Evolutionary conservation across 1,140 invertebrate species (phyloP).

Genomic region (Drepana arcuata): DNA sequence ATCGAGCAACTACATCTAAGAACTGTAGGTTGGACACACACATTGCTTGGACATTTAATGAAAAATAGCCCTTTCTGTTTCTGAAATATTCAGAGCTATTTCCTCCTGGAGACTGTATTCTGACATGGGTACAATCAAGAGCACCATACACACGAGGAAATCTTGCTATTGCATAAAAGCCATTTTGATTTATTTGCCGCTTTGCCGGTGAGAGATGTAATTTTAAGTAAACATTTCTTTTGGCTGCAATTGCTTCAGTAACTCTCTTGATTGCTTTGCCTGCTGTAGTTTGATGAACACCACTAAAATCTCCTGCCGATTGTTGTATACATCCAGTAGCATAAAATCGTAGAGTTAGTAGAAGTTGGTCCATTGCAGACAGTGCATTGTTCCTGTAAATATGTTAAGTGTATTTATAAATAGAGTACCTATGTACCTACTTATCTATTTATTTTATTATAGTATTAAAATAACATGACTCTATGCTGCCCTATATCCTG

Average conservation of each 20-base stretch:
- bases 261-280: neutral
- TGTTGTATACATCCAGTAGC: neutral
- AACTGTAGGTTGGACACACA: conserved; percentile 3
- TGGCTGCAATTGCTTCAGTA: neutral
- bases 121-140: neutral
- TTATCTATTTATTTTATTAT: too few species aligned
- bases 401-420: too few species aligned
- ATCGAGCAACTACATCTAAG: conserved; percentile 7
- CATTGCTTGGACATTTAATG: conserved; percentile 2
- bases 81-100: conserved; percentile 3
- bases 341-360: neutral
- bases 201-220: neutral
- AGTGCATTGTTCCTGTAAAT: too few species aligned
- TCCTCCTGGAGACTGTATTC: conserved; percentile 7
- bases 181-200: neutral
- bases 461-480: too few species aligned
- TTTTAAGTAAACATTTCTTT: neutral
- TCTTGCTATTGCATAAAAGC: neutral
- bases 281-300: neutral
- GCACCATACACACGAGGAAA: neutral
- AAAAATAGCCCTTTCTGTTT: conserved; percentile 8
- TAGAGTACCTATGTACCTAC: too few species aligned
- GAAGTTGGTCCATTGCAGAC: neutral
- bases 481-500: too few species aligned
- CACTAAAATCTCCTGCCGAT: neutral